Percentiles rank a stretch among this genome's conserved stretches.
Evolutionary conservation across 2,888 invertebrate genomes (phyloP).

Genomic region (Stenodera caucasica): DNA sequence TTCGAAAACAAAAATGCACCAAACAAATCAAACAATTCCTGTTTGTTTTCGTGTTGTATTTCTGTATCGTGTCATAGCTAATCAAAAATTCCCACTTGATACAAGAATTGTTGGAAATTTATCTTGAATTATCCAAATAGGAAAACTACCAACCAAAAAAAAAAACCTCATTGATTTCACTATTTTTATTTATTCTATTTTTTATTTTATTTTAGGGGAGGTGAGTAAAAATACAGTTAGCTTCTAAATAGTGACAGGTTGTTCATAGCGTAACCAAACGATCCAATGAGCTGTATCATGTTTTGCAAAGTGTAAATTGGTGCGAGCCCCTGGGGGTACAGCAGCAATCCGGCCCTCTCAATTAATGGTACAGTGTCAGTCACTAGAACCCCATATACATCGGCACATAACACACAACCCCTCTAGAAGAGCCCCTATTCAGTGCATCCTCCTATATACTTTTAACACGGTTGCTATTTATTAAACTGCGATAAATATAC

Average conservation of each 20-base stretch:
- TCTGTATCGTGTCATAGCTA: slow-evolving; percentile 16
- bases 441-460: background rate
- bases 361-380: slow-evolving; percentile 50
- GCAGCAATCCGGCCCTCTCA: slow-evolving; percentile 54
- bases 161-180: too few species aligned
- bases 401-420: slow-evolving; percentile 16
- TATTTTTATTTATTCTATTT: too few species aligned
- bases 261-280: slow-evolving; percentile 49
- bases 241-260: slow-evolving; percentile 7
- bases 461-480: slow-evolving; percentile 23
- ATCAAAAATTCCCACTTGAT: slow-evolving; percentile 42
- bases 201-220: too few species aligned
- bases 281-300: slow-evolving; percentile 68
- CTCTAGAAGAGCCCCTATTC: background rate
- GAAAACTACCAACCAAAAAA: too few species aligned
- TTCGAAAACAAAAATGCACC: slow-evolving; percentile 12
- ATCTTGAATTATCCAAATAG: background rate
- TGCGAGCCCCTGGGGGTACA: slow-evolving; percentile 56
- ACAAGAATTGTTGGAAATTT: background rate
- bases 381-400: background rate
- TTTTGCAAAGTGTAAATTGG: slow-evolving; percentile 67
- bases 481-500: slow-evolving; percentile 24
- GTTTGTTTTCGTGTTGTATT: slow-evolving; percentile 33
- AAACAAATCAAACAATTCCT: slow-evolving; percentile 35
- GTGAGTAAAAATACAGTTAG: background rate